These are phyloP conservation scores for Panagrolaimus sp. DNA, from an alignment of 1,140 invertebrate genomes.

Conservation along the genomic window DNA sequence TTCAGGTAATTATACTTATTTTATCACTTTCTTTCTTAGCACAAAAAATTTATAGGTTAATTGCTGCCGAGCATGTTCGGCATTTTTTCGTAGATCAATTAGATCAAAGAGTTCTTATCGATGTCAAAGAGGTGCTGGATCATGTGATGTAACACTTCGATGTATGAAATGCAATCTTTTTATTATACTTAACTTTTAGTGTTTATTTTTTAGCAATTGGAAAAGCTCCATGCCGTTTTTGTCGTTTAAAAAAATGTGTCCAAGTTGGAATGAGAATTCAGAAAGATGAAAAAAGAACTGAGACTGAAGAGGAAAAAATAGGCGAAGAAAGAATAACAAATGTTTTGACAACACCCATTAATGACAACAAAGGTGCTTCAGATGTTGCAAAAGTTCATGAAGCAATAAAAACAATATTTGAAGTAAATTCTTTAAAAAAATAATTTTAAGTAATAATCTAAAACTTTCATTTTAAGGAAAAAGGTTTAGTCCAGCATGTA, in stretches of 20 bases:
- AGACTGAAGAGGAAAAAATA: no score
- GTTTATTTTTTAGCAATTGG: neutral
- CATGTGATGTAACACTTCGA: neutral
- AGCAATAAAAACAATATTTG: no score
- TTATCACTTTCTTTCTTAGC: neutral
- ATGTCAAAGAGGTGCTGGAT: conserved; percentile 1
- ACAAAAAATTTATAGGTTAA: neutral
- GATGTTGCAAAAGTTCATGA: no score
- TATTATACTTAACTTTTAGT: no score
- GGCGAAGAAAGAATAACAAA: no score
- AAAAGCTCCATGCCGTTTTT: neutral
- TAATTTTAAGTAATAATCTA: no score
- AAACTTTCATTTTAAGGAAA: no score
- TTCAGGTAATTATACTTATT: neutral
- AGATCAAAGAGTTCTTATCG: neutral
- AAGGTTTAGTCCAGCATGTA: no score
- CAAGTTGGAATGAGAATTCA: neutral
- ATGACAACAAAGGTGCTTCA: no score
- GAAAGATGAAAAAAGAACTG: no score
- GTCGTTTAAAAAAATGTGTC: conserved; percentile 10
- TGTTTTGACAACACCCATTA: no score
- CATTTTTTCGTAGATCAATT: conserved; percentile 2
- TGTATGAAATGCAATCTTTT: neutral
- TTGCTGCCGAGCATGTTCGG: neutral
- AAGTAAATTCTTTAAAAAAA: no score